These are phyloP conservation scores for Micromys minutus DNA, from an alignment of 2,113 vertebrate species.

Conservation along the genomic window DNA sequence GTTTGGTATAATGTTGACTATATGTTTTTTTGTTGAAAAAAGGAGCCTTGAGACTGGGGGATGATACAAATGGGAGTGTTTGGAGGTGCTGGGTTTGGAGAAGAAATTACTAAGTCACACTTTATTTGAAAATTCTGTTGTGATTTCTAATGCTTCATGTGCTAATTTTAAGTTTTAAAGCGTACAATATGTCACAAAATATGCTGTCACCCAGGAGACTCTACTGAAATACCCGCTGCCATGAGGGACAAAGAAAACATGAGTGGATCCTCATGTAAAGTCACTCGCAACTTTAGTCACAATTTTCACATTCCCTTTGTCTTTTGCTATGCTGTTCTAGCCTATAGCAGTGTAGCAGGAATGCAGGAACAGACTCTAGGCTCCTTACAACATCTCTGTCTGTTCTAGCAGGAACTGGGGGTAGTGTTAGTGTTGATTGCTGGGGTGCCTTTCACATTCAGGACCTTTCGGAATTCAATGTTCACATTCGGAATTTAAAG, in stretches of 20 bases:
- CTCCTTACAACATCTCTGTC: background rate
- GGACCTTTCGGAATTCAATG: too few relatives aligned
- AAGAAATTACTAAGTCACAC: background rate
- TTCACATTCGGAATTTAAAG: too few relatives aligned
- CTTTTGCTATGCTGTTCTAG: background rate
- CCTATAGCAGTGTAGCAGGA: background rate
- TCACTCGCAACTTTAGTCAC: background rate
- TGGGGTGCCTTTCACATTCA: background rate
- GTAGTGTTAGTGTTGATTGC: background rate
- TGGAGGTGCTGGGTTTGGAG: background rate
- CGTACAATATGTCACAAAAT: accelerated
- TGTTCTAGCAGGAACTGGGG: background rate
- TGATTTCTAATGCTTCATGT: background rate
- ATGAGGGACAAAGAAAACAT: accelerated
- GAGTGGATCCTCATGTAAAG: background rate
- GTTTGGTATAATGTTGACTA: background rate
- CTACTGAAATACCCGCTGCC: background rate
- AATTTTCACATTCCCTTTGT: background rate
- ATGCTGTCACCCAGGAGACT: background rate
- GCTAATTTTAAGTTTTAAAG: background rate
- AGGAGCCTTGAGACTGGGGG: background rate
- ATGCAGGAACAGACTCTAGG: background rate
- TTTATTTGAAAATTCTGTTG: background rate
- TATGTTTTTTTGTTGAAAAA: background rate
- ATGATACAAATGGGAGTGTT: background rate